These are phyloP conservation scores for Pygmarrhopalites habei DNA, from an alignment of 1,140 invertebrate genomes.

Conservation along the genomic window DNA sequence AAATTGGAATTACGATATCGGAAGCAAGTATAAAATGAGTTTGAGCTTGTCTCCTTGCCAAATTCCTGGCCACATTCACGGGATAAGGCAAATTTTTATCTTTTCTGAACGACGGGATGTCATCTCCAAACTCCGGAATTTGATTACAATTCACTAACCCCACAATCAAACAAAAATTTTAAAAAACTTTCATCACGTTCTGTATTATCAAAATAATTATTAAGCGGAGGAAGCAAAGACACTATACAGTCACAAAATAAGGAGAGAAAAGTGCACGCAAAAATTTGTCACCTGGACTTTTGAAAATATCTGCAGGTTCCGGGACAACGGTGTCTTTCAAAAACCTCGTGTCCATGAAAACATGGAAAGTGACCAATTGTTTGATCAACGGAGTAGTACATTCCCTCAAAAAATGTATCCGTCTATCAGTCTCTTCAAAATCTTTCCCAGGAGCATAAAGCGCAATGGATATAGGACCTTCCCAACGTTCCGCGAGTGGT, in stretches of 20 bases:
- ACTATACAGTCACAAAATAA: too few relatives aligned
- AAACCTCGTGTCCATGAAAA: conserved; percentile 37
- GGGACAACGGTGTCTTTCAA: neutral
- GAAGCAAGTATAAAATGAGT: conserved; percentile 46
- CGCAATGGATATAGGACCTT: conserved; percentile 46
- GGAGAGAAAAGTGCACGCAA: neutral
- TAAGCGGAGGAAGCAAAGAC: too few relatives aligned
- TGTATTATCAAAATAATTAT: neutral
- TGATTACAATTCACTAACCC: neutral
- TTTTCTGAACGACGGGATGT: conserved; percentile 17
- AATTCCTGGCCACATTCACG: conserved; percentile 39
- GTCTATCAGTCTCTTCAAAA: conserved; percentile 36
- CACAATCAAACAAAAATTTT: neutral
- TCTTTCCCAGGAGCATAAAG: conserved; percentile 46
- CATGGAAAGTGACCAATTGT: conserved; percentile 41
- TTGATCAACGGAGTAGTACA: conserved; percentile 38
- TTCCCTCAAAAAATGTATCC: conserved; percentile 40
- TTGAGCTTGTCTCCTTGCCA: conserved; percentile 41
- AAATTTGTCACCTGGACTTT: neutral
- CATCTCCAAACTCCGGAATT: neutral
- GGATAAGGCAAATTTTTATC: conserved; percentile 11
- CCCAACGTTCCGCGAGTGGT: conserved; percentile 44
- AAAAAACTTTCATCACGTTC: neutral
- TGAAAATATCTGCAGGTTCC: neutral
- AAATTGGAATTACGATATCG: too few relatives aligned